phyloP scores from a whole-genome alignment of 1,140 invertebrate species.

The Armadillidium nasatum region DNA sequence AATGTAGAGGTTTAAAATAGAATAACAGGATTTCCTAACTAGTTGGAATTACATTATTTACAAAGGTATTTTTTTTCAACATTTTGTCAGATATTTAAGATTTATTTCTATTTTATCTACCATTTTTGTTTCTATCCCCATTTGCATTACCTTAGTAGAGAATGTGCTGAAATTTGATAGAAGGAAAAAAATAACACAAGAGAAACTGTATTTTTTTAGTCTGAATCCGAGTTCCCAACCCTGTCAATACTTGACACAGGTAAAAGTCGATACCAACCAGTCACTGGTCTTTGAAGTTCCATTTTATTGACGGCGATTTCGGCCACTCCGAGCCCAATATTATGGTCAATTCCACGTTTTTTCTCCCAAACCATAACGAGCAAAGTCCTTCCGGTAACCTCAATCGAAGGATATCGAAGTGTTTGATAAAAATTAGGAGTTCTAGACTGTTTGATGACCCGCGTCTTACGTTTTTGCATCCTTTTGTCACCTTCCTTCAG shows the following conservation, averaged over 20 bases:
- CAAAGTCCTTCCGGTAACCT: constrained; percentile 74
- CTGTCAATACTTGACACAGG: constrained; percentile 55
- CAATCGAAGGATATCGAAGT: constrained; percentile 75
- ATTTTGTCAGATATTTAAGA: background rate
- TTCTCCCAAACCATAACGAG: constrained; percentile 86
- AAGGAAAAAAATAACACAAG: background rate
- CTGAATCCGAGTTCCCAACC: constrained; percentile 36
- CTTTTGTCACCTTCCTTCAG: constrained; percentile 78
- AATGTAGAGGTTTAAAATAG: background rate
- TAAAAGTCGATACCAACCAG: constrained; percentile 85
- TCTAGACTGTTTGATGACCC: constrained; percentile 67
- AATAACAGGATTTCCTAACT: background rate
- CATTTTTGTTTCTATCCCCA: background rate
- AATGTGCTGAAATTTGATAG: background rate
- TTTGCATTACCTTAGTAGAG: background rate
- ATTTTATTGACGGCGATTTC: constrained; percentile 75
- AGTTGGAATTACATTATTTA: no score
- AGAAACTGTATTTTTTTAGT: constrained; percentile 21
- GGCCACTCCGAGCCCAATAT: constrained; percentile 76
- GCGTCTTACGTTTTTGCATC: constrained; percentile 85
- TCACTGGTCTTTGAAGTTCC: constrained; percentile 67
- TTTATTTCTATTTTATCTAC: background rate
- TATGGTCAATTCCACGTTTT: constrained; percentile 74
- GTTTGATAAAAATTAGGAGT: constrained; percentile 82
- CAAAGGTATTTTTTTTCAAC: background rate